Evolutionary conservation across 1,140 invertebrate genomes (phyloP), one percentile per base, ranked within the genome.

Genomic region (Papilio polyxenes): DNA sequence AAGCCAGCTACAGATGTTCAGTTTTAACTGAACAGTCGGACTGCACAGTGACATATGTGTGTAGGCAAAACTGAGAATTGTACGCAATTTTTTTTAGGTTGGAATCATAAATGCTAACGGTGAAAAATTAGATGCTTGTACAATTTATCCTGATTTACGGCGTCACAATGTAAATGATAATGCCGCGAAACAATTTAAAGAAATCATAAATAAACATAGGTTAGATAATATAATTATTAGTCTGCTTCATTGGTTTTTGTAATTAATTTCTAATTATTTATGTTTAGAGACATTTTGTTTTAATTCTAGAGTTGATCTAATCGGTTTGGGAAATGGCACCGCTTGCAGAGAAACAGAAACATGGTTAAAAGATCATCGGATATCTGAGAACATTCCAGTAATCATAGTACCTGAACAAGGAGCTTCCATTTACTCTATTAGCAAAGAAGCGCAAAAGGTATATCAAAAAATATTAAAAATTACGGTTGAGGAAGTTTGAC

Each of bases 371-470:
- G 85, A 83, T 44, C 89, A 94, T 78, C 74, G 86, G 8, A 89
- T 94, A 82, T 88, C 89, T 31, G 86, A 90, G 15, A 83, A 89
- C 23, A 87, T 94, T 31, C 93, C 93, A 7, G 85, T 95, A 31
- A 97, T 97, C 9, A 98, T 99, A 85, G 97, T 99, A 0, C 97
- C 97, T 86, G 98, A 99, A 93, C 96, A 96, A 89, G 98, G 98
- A 0, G 98, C 98, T 0, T 98, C 98, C 4, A 97, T 98, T 87
- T 99, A 99, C 89, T 98, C 98, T 44, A 97, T 98, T 81, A 97
- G 97, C 82, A 93, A 96, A 74, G 96, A 97, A 91, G 98, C 98
- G 0, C 95, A 96, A 85, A 96, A 97, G 90, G 94, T 95, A 88
- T 23, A 23, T 69, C 20, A 17, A 44, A 51, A 31, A 31, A 31